Evolutionary conservation across 2,797 vertebrate species (phyloP).

Genomic region (Myotis planiceps): DNA sequence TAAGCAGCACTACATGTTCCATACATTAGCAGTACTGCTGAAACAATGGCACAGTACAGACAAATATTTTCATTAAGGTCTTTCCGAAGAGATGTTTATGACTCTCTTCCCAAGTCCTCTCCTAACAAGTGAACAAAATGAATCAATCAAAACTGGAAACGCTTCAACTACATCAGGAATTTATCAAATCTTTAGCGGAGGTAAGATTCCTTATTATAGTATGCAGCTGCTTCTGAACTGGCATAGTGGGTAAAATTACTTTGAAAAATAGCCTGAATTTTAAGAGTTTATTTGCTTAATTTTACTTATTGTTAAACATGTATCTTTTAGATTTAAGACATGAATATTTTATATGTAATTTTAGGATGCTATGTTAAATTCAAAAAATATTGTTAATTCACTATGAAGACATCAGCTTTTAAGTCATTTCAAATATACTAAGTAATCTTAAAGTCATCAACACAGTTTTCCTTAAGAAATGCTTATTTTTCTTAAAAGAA

Average conservation of each 20-base stretch:
- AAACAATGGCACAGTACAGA: constrained; percentile 89
- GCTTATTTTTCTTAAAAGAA: constrained; percentile 50
- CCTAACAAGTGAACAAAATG: constrained; percentile 89
- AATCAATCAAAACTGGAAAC: constrained; percentile 87
- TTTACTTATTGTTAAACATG: constrained; percentile 55
- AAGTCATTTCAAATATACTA: constrained; percentile 63
- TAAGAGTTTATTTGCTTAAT: constrained; percentile 66
- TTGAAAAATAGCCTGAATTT: constrained; percentile 77
- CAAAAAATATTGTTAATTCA: constrained; percentile 68
- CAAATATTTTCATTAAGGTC: constrained; percentile 88
- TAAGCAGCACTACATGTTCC: constrained; percentile 85
- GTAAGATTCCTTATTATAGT: constrained; percentile 89
- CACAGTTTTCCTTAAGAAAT: constrained; percentile 47
- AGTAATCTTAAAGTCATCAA: constrained; percentile 66
- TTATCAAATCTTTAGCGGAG: constrained; percentile 86
- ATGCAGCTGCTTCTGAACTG: constrained; percentile 71
- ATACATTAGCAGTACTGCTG: constrained; percentile 86
- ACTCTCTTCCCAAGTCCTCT: constrained; percentile 86
- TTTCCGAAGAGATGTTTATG: constrained; percentile 85
- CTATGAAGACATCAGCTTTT: constrained; percentile 69
- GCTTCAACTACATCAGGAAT: constrained; percentile 87
- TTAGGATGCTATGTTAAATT: constrained; percentile 71
- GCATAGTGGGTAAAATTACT: constrained; percentile 80
- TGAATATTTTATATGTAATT: constrained; percentile 72
- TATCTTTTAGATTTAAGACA: constrained; percentile 61